Evolutionary conservation across 2,113 vertebrate genomes (phyloP), one percentile per base, ranked within the genome.

Genomic region (Herpetotheres cachinnans): DNA sequence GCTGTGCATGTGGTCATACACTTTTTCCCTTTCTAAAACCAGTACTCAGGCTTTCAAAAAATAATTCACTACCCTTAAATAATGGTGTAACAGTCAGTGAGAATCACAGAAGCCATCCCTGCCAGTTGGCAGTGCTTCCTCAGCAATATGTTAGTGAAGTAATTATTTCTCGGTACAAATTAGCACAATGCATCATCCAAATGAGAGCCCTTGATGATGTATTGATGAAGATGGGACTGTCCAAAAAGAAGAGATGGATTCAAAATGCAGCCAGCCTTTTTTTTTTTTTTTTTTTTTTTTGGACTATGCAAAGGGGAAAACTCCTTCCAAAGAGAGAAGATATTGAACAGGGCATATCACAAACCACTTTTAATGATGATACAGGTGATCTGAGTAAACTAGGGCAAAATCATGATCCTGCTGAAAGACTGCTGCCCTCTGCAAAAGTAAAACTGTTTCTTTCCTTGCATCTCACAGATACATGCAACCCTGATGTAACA

Each of bases 41-140:
- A 82, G 36, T 69, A 52, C 22, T 92, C 74, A 91, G 65, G 69
- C 55, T 96, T 96, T 96, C 79, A 96, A 93, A 91, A 93, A 86
- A 49, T 26, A 95, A 96, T 95, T 92, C 54, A 79, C 94, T 44
- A 6, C 44, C 90, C 79, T 97, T 96, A 97, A 98, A 98, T 97
- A 96, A 97, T 76, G 89, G 95, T 49, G 63, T 78, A 94, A 91
- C 62, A 54, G 82, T 90, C 84, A 82, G 65, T 62, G 93, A 97
- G 92, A 95, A 91, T 55, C 74, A 77, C 95, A 97, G 82, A 97
- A 97, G 93, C 40, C 86, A 82, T 92, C 93, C 83, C 87, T 91
- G 94, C 95, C 96, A 96, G 97, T 84, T 97, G 98, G 91, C 97
- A 81, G 95, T 27, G 76, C 80, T 95, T 95, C 90, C 91, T 86